Percentiles rank a stretch among this genome's conserved stretches.
Evolutionary conservation across 2,113 vertebrate species (phyloP).

Genomic region (Plotosus lineatus): DNA sequence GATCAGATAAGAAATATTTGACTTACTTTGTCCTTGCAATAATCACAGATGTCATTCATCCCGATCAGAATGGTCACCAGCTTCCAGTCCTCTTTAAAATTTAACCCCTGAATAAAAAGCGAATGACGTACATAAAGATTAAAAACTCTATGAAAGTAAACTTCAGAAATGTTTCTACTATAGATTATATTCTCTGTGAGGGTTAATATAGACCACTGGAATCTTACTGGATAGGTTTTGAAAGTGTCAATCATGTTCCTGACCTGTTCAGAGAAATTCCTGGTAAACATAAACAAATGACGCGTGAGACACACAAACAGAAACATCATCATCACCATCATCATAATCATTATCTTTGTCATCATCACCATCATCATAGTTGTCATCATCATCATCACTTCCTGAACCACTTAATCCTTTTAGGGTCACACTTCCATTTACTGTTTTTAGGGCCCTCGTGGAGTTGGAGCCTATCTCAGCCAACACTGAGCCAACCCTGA

Average conservation of each 20-base stretch:
- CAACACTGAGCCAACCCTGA: too few species aligned
- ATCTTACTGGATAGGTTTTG: conserved; percentile 62
- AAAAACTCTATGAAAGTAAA: not conserved
- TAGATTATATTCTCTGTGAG: not conserved
- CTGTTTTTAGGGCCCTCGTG: too few species aligned
- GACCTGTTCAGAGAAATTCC: conserved; percentile 63
- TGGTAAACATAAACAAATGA: conserved; percentile 31
- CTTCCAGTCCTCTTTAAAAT: conserved; percentile 69
- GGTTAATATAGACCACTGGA: not conserved
- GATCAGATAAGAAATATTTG: not conserved
- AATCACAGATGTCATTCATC: conserved; percentile 70
- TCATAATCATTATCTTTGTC: too few species aligned
- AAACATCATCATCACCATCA: too few species aligned
- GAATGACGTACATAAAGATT: not conserved
- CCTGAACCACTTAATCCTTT: too few species aligned
- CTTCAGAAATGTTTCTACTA: not conserved
- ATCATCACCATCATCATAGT: too few species aligned
- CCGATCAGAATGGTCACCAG: conserved; percentile 67
- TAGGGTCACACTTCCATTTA: too few species aligned
- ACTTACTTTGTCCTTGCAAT: conserved; percentile 67
- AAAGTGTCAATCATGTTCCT: conserved; percentile 63
- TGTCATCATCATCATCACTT: too few species aligned
- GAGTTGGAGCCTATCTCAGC: too few species aligned
- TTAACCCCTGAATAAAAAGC: conserved; percentile 58
- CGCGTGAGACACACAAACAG: not conserved